Evolutionary conservation across 2,888 invertebrate genomes (phyloP).

Genomic region (Xestobium rufovillosum): DNA sequence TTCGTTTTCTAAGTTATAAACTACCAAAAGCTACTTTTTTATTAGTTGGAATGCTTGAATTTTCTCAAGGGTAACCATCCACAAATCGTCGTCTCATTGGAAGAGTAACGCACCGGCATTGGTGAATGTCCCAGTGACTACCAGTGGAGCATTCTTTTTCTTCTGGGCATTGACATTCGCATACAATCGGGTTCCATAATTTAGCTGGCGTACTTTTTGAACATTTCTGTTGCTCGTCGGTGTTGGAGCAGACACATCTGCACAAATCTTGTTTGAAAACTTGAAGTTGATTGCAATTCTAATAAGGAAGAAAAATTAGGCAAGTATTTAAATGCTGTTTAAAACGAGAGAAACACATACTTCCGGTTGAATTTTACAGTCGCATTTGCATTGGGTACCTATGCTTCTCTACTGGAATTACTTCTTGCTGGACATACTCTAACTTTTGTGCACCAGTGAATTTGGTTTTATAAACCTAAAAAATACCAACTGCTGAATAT

Average conservation of each 20-base stretch:
- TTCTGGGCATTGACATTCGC: slow-evolving; percentile 54
- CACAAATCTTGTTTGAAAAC: slow-evolving; percentile 51
- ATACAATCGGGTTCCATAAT: slow-evolving; percentile 54
- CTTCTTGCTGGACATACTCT: slow-evolving; percentile 41
- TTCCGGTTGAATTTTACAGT: slow-evolving; percentile 50
- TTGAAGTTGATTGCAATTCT: slow-evolving; percentile 56
- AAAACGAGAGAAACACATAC: slow-evolving; percentile 37
- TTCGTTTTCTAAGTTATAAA: no score
- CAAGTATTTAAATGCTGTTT: slow-evolving; percentile 4
- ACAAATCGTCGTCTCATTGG: no score
- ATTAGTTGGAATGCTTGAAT: no score
- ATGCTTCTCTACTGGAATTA: slow-evolving; percentile 53
- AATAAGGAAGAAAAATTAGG: slow-evolving; percentile 21
- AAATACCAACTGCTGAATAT: no score
- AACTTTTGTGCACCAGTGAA: slow-evolving; percentile 40
- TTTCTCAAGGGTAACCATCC: no score
- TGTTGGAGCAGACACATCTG: slow-evolving; percentile 53
- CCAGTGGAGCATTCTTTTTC: slow-evolving; percentile 53
- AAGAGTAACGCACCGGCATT: slow-evolving; percentile 56
- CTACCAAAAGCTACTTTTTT: no score
- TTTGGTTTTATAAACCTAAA: slow-evolving; percentile 45
- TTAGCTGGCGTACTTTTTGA: slow-evolving; percentile 44
- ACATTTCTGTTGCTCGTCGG: slow-evolving; percentile 55
- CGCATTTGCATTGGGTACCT: slow-evolving; percentile 54
- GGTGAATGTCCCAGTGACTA: slow-evolving; percentile 49